Base-by-base conservation (phyloP, 2,888 invertebrate species). In the Baronia brevicornis region DNA sequence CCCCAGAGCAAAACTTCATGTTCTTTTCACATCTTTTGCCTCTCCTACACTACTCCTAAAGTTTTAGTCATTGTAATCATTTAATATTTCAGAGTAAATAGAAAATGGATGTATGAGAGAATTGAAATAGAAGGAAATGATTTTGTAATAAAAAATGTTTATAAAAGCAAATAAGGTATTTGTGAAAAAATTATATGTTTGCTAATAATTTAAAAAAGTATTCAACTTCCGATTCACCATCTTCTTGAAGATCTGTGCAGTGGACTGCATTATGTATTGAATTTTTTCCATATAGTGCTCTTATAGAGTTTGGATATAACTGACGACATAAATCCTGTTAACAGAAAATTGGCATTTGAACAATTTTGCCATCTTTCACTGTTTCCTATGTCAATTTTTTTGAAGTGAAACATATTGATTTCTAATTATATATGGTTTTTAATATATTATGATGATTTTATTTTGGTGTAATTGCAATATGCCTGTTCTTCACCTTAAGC, bases 201-300 rank as follows among this genome's bases (percentile, higher is more conserved):
- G 63, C 64, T 20, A 91, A 51, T 44, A 92, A 88, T 69, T 90
- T 91, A 55, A 92, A 93, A 54, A 92, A 89, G 62, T 92, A 92
- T 65, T 92, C 91, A 26, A 91, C 79, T 86, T 97, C 97, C 30
- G 91, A 63, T 36, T 86, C 70, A 1, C 92, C 92, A 78, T 97
- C 97, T 63, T 96, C 96, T 0, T 90, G 88, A 24, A 97, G 85
- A 85, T 97, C 97, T 2, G 97, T 96, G 62, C 96, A 96, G 67
- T 97, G 97, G 1, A 97, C 87, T 4, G 93, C 96, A 84, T 97
- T 97, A 52, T 90, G 87, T 17, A 94, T 84, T 63, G 91, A 92
- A 39, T 88, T 88, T 46, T 88, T 87, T 0, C 97, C 97, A 84
- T 91, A 96, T 41, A 87, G 86, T 3, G 96, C 96, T 57, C 97